Evolutionary conservation across 2,888 invertebrate genomes (phyloP), one percentile per base, ranked within the genome.

Genomic region (Phoenoteleia sp.): DNA sequence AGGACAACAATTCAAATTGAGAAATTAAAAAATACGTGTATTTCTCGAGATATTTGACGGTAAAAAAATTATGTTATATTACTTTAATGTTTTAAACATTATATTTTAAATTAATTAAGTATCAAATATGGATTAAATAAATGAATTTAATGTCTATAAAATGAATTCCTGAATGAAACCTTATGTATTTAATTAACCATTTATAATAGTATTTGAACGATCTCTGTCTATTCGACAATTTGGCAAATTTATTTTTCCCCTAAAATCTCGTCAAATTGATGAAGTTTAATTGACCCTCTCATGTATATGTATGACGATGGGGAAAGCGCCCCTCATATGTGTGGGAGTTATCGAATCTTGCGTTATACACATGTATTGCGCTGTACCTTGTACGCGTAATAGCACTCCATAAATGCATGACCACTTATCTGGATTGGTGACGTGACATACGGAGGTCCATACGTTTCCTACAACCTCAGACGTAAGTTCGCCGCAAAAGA

Each of bases 341-440:
- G 42, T 42, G 56, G 39, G 49, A 71, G 66, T 82, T 67, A 77
- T 74, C 62, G 69, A 56, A 74, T 64, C 74, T 74, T 54, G 45
- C 80, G 71, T 80, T 75, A 84, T 84, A 58, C 80, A 71, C 75
- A 80, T 75, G 80, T 84, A 80, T 80, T 79, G 69, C 66, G 25
- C 67, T 45, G 64, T 77, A 67, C 39, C 76, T 19, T 58, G 81
- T 66, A 56, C 45, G 67, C 62, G 81, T 69, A 76, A 81, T 79
- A 74, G 81, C 84, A 81, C 88, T 93, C 90, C 93, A 93, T 93
- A 93, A 93, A 93, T 93, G 93, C 91, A 93, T 93, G 93, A 92
- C 93, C 93, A 93, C 93, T 93, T 93, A 93, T 93, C 92, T 90
- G 92, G 92, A 93, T 93, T 93, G 93, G 90, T 86, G 88, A 89